These are phyloP conservation scores for Hymenochirus boettgeri DNA, from an alignment of 2,113 vertebrate species.

Conservation along the genomic window DNA sequence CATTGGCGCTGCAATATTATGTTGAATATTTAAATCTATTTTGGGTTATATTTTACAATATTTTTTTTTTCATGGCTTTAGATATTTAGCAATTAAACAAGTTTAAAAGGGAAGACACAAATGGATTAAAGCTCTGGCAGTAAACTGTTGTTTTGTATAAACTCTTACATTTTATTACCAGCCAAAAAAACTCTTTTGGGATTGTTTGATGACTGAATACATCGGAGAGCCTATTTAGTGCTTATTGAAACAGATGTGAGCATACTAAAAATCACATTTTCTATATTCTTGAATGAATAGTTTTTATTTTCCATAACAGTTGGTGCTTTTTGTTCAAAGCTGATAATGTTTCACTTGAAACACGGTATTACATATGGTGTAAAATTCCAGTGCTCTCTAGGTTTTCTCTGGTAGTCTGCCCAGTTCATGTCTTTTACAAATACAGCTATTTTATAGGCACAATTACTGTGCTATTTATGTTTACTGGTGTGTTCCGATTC, in stretches of 20 bases:
- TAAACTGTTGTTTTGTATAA: not conserved
- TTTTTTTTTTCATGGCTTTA: too few relatives aligned
- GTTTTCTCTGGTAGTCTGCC: conserved; percentile 32
- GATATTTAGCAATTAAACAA: too few relatives aligned
- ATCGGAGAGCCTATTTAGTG: conserved; percentile 14
- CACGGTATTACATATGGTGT: conserved; percentile 34
- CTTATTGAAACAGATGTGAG: conserved; percentile 21
- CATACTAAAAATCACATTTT: conserved; percentile 26
- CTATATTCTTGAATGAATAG: conserved; percentile 23
- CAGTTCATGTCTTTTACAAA: conserved; percentile 22
- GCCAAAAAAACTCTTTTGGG: not conserved
- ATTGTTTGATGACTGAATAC: conserved; percentile 3
- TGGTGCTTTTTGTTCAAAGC: conserved; percentile 29
- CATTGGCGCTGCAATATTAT: too few relatives aligned
- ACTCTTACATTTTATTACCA: not conserved
- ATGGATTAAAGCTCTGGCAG: not conserved
- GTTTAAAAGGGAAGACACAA: too few relatives aligned
- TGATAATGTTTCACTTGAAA: conserved; percentile 26
- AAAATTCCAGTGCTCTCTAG: conserved; percentile 15
- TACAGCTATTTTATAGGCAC: conserved; percentile 21
- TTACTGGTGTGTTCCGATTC: conserved; percentile 3
- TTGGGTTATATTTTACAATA: too few relatives aligned
- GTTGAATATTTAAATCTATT: too few relatives aligned
- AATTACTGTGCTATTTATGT: conserved; percentile 21
- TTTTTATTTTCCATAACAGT: conserved; percentile 36